A percentile compares a stretch with the other conserved stretches of the same genome.
phyloP scores from a whole-genome alignment of 1,140 invertebrate species.

The Riptortus pedestris region DNA sequence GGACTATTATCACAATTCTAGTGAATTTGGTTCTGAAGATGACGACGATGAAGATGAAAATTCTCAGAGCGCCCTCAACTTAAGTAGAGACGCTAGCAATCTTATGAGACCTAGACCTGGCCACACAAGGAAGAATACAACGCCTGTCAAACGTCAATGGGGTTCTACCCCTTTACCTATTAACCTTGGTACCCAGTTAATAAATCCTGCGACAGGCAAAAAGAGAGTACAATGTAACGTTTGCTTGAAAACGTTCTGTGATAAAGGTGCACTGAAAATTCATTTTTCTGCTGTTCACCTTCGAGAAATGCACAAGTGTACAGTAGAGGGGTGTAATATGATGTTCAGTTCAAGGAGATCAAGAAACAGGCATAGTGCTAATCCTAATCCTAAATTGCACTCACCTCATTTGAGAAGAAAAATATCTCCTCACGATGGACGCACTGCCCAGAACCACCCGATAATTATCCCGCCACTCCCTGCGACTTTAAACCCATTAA shows the following conservation, averaged over 20 bases:
- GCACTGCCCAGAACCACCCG: constrained; percentile 74
- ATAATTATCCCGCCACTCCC: constrained; percentile 61
- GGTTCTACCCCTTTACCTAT: constrained; percentile 60
- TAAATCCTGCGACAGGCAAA: constrained; percentile 84
- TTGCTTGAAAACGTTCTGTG: constrained; percentile 98
- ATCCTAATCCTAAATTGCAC: constrained; percentile 97
- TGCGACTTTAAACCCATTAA: constrained; percentile 51
- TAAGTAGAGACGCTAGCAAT: constrained; percentile 39
- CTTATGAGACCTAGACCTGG: constrained; percentile 34
- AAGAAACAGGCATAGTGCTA: constrained; percentile 91
- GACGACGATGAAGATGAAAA: constrained; percentile 52
- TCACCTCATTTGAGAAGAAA: constrained; percentile 84
- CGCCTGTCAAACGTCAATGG: constrained; percentile 84
- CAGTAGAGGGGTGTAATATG: constrained; percentile 97
- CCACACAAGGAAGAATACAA: constrained; percentile 57
- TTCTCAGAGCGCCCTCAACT: constrained; percentile 54
- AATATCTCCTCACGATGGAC: constrained; percentile 84
- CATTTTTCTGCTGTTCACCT: constrained; percentile 98
- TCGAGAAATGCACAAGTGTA: constrained; percentile 98
- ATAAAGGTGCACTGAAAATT: constrained; percentile 98
- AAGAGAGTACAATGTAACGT: constrained; percentile 97
- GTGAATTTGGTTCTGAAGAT: constrained; percentile 50
- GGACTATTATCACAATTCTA: constrained; percentile 37
- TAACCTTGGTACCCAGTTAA: constrained; percentile 77
- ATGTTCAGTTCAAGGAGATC: constrained; percentile 96